These are phyloP conservation scores for Trichonephila clavata DNA, from an alignment of 1,140 invertebrate species.

Conservation along the genomic window DNA sequence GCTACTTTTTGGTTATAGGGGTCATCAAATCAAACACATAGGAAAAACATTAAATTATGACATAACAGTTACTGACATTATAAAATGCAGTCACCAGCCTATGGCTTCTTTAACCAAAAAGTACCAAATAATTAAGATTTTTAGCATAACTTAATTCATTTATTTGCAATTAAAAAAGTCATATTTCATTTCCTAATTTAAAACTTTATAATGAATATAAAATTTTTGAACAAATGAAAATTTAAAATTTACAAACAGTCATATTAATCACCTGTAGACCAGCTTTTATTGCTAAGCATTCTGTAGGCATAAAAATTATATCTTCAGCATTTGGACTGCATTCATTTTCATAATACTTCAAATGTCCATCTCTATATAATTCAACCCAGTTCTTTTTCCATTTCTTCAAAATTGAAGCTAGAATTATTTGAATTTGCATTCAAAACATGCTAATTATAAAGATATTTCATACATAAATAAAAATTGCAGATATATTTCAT, in stretches of 20 bases:
- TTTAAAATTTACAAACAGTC: neutral
- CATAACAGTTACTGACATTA: too few species aligned
- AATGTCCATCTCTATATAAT: constrained; percentile 79
- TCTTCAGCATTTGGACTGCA: constrained; percentile 79
- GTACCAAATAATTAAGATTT: too few species aligned
- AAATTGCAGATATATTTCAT: too few species aligned
- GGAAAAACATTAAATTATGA: too few species aligned
- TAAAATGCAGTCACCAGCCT: too few species aligned
- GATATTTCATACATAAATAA: neutral
- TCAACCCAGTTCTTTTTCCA: constrained; percentile 81
- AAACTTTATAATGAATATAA: neutral
- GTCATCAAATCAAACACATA: too few species aligned
- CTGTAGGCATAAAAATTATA: constrained; percentile 78
- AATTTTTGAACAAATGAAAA: neutral
- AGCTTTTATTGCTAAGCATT: constrained; percentile 78
- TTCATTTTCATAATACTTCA: constrained; percentile 80
- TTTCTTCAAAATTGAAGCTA: constrained; percentile 71
- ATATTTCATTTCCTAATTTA: neutral
- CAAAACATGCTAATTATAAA: neutral
- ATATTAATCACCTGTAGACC: constrained; percentile 78
- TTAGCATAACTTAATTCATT: too few species aligned
- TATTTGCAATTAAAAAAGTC: neutral
- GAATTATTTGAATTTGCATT: neutral
- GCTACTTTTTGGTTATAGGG: too few species aligned
- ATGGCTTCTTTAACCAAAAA: too few species aligned